Evolutionary conservation across 2,797 vertebrate species (phyloP).

Genomic region (Centroberyx gerrardi): DNA sequence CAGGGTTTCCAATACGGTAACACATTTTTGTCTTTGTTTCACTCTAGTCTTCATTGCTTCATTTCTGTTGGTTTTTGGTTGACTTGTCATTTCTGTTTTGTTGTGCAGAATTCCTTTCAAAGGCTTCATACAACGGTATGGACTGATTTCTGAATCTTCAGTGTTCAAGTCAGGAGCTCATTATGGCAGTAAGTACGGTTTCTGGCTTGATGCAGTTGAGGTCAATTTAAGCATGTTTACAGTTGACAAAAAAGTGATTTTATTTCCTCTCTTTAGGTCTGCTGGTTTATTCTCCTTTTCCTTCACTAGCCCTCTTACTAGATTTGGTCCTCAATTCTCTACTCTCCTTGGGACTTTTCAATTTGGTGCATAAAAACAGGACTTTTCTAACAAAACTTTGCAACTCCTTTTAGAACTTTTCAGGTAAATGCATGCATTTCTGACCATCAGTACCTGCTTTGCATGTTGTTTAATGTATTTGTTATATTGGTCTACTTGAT

Average conservation of each 20-base stretch:
- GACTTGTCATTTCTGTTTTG: constrained; percentile 22
- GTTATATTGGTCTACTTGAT: constrained; percentile 11
- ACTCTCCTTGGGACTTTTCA: constrained; percentile 65
- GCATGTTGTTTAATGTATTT: constrained; percentile 27
- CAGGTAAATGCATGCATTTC: constrained; percentile 78
- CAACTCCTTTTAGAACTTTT: constrained; percentile 56
- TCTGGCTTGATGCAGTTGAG: not conserved
- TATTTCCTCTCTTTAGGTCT: constrained; percentile 64
- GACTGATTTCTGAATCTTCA: constrained; percentile 80
- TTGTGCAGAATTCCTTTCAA: constrained; percentile 89
- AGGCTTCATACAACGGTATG: constrained; percentile 91
- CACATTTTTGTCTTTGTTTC: not conserved
- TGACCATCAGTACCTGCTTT: constrained; percentile 37
- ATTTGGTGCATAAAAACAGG: constrained; percentile 54
- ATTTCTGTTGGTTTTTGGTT: constrained; percentile 21
- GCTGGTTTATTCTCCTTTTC: constrained; percentile 61
- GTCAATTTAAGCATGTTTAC: constrained; percentile 23
- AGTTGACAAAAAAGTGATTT: constrained; percentile 43
- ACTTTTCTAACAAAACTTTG: constrained; percentile 61
- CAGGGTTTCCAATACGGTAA: constrained; percentile 96
- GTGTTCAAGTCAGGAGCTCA: constrained; percentile 22
- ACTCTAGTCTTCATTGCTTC: not conserved
- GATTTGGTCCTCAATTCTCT: constrained; percentile 51
- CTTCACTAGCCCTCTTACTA: constrained; percentile 57
- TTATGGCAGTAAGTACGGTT: constrained; percentile 75